These are phyloP conservation scores for Tachina lurida DNA, from an alignment of 2,888 invertebrate genomes.

Conservation along the genomic window DNA sequence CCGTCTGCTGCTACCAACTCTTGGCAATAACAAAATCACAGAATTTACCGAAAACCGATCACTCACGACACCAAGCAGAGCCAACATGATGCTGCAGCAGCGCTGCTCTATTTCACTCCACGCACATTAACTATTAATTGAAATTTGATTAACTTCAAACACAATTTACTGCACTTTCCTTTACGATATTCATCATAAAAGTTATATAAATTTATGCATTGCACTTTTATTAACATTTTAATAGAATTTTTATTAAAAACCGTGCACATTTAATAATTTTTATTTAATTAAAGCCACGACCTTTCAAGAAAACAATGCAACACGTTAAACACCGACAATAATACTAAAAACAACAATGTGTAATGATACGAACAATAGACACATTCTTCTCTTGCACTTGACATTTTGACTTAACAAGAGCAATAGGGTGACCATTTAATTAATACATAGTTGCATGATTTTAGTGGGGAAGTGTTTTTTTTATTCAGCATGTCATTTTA, in stretches of 20 bases:
- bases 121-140: not conserved
- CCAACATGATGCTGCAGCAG: not conserved
- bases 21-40: not conserved
- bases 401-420: conserved; percentile 13
- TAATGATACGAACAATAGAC: not conserved
- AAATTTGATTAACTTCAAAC: conserved; percentile 2
- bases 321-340: conserved; percentile 5
- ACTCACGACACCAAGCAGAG: not conserved
- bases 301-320: not conserved
- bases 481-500: no score
- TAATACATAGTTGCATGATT: not conserved
- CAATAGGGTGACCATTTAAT: not conserved
- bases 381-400: conserved; percentile 1
- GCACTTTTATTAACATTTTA: conserved; percentile 10
- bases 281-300: conserved; percentile 11
- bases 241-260: conserved; percentile 14
- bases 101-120: not conserved
- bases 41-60: not conserved
- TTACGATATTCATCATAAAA: not conserved
- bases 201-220: conserved; percentile 3
- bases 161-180: not conserved
- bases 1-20: not conserved
- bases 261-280: conserved; percentile 15
- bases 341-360: not conserved
- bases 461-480: not conserved